A percentile compares a stretch with the other conserved stretches of the same genome.
Conservation (phyloP, 2,888 invertebrate genomes). For the Oligia fasciuncula region DNA sequence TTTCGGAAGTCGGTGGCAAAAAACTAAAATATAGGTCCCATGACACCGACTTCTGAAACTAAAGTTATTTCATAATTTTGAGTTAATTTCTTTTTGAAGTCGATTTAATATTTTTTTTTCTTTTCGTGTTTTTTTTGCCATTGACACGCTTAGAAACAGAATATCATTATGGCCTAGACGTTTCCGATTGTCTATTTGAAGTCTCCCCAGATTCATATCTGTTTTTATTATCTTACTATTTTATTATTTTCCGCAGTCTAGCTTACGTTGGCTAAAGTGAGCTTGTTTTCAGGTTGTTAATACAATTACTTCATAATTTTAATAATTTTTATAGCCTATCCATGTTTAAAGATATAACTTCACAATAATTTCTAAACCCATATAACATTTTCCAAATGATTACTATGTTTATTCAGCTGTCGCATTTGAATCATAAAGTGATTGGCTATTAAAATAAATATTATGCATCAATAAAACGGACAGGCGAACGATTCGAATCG, state of each 20-base stretch:
- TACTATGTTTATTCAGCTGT: slow-evolving; percentile 58
- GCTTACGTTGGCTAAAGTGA: not conserved
- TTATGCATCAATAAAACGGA: slow-evolving; percentile 48
- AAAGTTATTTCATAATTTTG: no score
- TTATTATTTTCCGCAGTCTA: not conserved
- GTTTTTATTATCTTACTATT: not conserved
- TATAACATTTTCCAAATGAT: slow-evolving; percentile 40
- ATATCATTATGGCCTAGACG: not conserved
- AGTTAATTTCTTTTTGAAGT: no score
- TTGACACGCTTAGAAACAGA: not conserved
- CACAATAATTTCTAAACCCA: slow-evolving; percentile 18
- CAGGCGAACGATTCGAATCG: slow-evolving; percentile 41
- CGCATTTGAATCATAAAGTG: slow-evolving; percentile 49
- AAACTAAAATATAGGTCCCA: no score
- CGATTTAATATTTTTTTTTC: no score
- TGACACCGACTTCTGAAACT: no score
- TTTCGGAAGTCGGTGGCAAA: no score
- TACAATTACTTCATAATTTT: not conserved
- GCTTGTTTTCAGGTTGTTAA: no score
- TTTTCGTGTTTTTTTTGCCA: not conserved
- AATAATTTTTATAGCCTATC: not conserved
- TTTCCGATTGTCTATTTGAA: not conserved
- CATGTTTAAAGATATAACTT: slow-evolving; percentile 12
- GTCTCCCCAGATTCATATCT: not conserved
- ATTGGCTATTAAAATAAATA: slow-evolving; percentile 53